Conservation (phyloP, 2,888 invertebrate species). For the Melinaea marsaeus region DNA sequence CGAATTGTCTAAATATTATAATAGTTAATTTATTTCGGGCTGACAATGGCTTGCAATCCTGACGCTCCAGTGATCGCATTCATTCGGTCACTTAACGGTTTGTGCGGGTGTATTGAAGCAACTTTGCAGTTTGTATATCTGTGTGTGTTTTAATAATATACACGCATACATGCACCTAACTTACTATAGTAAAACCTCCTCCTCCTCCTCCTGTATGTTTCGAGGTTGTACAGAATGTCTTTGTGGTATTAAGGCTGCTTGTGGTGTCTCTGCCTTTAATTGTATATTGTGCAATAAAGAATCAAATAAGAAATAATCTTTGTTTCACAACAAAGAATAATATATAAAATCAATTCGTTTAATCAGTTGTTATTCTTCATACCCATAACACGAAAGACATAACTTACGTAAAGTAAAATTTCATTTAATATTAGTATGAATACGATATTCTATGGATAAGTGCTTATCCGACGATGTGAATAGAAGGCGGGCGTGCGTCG, state of each 20-base stretch:
- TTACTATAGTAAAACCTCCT: background rate
- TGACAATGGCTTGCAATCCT: conserved; percentile 46
- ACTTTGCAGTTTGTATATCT: conserved; percentile 48
- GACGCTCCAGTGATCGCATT: conserved; percentile 49
- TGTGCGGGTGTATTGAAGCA: conserved; percentile 56
- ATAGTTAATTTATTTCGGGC: conserved; percentile 39
- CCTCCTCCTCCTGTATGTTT: no score
- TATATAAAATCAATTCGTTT: no score
- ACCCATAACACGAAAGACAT: background rate
- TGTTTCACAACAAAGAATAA: no score
- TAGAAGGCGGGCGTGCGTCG: conserved; percentile 53
- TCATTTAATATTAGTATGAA: conserved; percentile 43
- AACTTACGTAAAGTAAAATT: conserved; percentile 8
- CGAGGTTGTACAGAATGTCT: background rate
- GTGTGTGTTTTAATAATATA: conserved; percentile 23
- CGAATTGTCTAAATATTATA: conserved; percentile 32
- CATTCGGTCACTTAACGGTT: conserved; percentile 57
- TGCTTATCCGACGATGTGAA: conserved; percentile 57
- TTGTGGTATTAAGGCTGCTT: background rate
- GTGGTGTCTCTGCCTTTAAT: no score
- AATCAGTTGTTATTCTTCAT: background rate
- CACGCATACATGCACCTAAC: background rate
- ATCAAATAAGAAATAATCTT: no score
- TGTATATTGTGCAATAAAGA: no score
- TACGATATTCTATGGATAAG: conserved; percentile 49